Base-by-base conservation (phyloP, 2,797 vertebrate species). In the Rhynchotus rufescens region DNA sequence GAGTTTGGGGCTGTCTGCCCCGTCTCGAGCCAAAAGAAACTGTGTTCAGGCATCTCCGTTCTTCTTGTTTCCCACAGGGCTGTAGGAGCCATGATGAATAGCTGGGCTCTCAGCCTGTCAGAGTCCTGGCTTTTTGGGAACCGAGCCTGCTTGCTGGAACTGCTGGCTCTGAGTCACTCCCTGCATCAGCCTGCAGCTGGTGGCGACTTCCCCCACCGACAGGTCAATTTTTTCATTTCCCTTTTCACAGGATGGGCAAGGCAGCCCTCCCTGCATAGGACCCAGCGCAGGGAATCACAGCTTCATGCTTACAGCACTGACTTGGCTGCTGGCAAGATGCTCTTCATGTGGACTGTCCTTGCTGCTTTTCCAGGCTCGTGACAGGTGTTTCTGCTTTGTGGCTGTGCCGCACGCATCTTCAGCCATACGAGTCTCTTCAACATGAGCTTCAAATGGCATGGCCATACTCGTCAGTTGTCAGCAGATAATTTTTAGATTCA, bases 31-130 rank as follows among this genome's bases (percentile, higher is more conserved):
- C 66, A 28, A 36, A 23, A 44, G 11, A 23, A 76, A 40, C 71
- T 26, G 26, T 1, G 1, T 66, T 71, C 61, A 21, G 38, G 7
- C 1, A 1, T 5, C 0, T 76, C 45, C 30, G 23, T 60, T 72
- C 11, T 80, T 51, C 1, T 1, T 1, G 0, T 60, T 61, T 80
- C 52, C 47, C 60, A 76, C 30, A 51, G 26, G 40, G n/a, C 34
- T 8, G 16, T 4, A 36, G 71, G 66, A 51, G n/a, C 40, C 2
- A 1, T 61, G 45, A 67, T 13, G 16, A 20, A 61, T 23, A 68
- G 88, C 72, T 52, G 61, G 61, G 20, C 26, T 77, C 47, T 67
- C 75, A 54, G 23, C 30, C 56, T 74, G 62, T 56, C 26, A 23
- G 76, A 45, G 72, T 11, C 4, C 36, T 2, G 0, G 0, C 2